Evolutionary conservation across 1,140 invertebrate genomes (phyloP), one percentile per base, ranked within the genome.

Genomic region (Psix sp.): DNA sequence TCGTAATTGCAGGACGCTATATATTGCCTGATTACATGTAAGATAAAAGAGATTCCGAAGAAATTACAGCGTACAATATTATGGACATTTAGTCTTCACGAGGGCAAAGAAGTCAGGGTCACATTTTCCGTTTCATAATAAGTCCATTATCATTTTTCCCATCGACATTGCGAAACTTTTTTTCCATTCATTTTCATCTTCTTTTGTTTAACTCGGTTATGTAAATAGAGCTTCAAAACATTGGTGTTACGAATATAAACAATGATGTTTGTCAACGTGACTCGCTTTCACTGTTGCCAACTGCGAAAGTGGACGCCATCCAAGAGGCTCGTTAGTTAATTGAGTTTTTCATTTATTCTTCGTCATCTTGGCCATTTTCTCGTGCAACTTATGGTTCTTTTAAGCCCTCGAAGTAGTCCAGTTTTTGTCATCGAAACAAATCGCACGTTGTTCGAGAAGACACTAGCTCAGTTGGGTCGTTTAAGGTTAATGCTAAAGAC

Each of bases 1-100:
- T 60, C 65, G 60, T 75, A 75, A 75, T 75, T 75, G 73, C 66
- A 43, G 65, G 48, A 70, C 72, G 66, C 65, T 75, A 70, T 60
- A 74, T 74, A 68, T 68, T 68, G 57, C 43, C 45, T 65, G 72
- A 74, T 74, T 68, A 74, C 65, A 60, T 38, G 60, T 45, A 49
- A 70, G 72, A 75, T 75, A 70, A 70, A 70, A 45, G 17, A 52
- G 72, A 75, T 75, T 70, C 72, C 65, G 39, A 60, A 70, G 65
- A 75, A 75, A 75, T 75, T 75, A 75, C 72, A 70, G 49, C 60
- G 72, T 75, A 49, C 62, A 2, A 33, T 29, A 70, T 75, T 70
- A 68, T 52, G 54, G 40, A 70, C 60, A 54, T 75, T 68, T 59
- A 63, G 63, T 63, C 57, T 72, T 59, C 49, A 72, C 49, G 52